Evolutionary conservation across 2,888 invertebrate genomes (phyloP).

Genomic region (Cordilura impudica): DNA sequence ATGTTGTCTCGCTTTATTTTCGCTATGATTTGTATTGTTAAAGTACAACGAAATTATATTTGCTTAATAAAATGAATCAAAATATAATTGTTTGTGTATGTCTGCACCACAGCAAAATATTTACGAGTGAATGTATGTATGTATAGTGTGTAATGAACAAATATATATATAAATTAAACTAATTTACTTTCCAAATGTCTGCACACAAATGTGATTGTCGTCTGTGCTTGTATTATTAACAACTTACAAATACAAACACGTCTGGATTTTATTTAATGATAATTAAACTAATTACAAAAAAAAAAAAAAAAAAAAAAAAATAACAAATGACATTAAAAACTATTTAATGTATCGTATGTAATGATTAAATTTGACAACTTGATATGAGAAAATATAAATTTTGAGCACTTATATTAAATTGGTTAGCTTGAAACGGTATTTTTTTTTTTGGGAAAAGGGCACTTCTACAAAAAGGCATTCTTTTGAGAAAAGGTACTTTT

Average conservation of each 20-base stretch:
- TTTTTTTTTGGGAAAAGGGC: too few species aligned
- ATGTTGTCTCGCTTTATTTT: too few species aligned
- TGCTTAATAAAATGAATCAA: not conserved
- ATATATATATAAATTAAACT: conserved; percentile 62
- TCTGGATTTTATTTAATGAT: conserved; percentile 49
- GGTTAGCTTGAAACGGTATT: too few species aligned
- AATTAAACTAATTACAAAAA: conserved; percentile 58
- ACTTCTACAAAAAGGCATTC: too few species aligned
- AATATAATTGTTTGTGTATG: conserved; percentile 54
- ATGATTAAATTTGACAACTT: not conserved
- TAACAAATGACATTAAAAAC: conserved; percentile 5
- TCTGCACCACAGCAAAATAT: conserved; percentile 36
- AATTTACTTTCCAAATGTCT: conserved; percentile 60
- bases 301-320: conserved; percentile 27
- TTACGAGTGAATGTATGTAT: not conserved
- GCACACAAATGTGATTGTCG: conserved; percentile 3
- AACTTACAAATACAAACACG: not conserved
- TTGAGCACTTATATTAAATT: too few species aligned
- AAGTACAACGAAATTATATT: too few species aligned
- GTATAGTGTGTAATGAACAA: conserved; percentile 41
- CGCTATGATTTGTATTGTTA: too few species aligned
- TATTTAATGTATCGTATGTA: not conserved
- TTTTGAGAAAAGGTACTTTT: too few species aligned
- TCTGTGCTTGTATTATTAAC: conserved; percentile 1
- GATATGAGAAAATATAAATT: too few species aligned